phyloP scores from a whole-genome alignment of 2,113 vertebrate genomes.

The Zapus hudsonius region DNA sequence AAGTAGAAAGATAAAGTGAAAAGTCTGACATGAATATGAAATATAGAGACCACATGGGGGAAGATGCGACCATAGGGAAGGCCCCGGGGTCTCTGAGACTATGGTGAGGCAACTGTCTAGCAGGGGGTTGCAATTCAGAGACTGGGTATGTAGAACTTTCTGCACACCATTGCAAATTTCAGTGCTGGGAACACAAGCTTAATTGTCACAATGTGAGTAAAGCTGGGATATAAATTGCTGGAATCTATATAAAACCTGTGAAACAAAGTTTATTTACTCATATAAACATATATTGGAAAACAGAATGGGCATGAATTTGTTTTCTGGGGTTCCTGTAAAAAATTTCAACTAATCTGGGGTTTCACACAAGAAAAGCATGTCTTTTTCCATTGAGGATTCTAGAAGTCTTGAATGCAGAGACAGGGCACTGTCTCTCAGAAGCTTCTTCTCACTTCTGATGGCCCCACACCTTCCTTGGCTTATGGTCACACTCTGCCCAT shows the following conservation, averaged over 20 bases:
- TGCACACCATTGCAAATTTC: neutral
- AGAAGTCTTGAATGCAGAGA: neutral
- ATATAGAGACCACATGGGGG: too few relatives aligned
- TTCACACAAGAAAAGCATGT: neutral
- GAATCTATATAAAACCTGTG: too few relatives aligned
- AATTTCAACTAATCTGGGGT: neutral
- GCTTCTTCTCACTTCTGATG: too few relatives aligned
- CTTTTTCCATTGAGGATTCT: neutral
- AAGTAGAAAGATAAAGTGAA: too few relatives aligned
- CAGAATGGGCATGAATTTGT: neutral
- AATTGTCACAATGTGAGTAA: neutral
- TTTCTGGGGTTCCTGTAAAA: neutral
- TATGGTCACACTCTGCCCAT: neutral
- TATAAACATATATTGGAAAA: rapidly evolving
- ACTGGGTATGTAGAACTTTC: neutral
- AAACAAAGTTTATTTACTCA: neutral
- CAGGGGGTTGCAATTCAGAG: neutral
- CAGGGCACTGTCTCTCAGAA: too few relatives aligned
- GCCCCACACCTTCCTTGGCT: too few relatives aligned
- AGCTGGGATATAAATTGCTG: neutral
- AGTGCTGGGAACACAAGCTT: neutral
- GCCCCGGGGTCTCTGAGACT: too few relatives aligned
- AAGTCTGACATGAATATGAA: too few relatives aligned
- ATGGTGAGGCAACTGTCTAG: neutral
- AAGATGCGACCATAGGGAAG: too few relatives aligned